Conservation (phyloP, 2,797 vertebrate species). For the Clarias platycephalus region DNA sequence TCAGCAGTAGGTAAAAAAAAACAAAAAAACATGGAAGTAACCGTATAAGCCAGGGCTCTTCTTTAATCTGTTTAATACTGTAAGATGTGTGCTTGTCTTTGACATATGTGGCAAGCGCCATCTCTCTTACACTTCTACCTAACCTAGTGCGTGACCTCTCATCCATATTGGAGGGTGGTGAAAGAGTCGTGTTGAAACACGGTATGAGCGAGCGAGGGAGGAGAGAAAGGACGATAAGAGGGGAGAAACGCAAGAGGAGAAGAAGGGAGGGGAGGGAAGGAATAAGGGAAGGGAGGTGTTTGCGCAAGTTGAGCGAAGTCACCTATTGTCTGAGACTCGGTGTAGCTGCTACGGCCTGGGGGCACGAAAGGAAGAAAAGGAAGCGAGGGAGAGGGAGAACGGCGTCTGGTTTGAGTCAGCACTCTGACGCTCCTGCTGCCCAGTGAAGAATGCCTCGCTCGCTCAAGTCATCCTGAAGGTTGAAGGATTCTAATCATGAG, state of each 20-base stretch:
- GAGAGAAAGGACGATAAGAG: slow-evolving; percentile 37
- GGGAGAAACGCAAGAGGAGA: slow-evolving; percentile 29
- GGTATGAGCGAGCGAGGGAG: slow-evolving; percentile 41
- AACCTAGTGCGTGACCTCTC: slow-evolving; percentile 1
- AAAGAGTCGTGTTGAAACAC: slow-evolving; percentile 41
- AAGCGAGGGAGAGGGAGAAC: slow-evolving; percentile 56
- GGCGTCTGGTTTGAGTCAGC: slow-evolving; percentile 44
- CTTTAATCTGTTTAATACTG: slow-evolving; percentile 1
- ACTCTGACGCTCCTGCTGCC: slow-evolving; percentile 24
- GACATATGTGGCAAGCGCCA: not conserved
- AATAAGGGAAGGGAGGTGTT: slow-evolving; percentile 31
- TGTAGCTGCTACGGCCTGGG: slow-evolving; percentile 42
- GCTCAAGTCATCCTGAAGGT: slow-evolving; percentile 3
- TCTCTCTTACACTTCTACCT: slow-evolving; percentile 14
- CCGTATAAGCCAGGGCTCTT: not conserved
- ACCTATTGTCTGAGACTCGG: slow-evolving; percentile 67
- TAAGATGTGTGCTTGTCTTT: slow-evolving; percentile 1
- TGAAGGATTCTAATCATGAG: not conserved
- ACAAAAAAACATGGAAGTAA: not conserved
- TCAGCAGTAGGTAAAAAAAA: not conserved
- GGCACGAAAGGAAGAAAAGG: slow-evolving; percentile 33
- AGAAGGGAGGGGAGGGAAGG: not conserved
- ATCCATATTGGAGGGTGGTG: slow-evolving; percentile 39
- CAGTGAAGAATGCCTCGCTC: slow-evolving; percentile 26
- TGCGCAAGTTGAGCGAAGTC: slow-evolving; percentile 48